Evolutionary conservation across 2,113 vertebrate species (phyloP), one percentile per base, ranked within the genome.

Genomic region (Nasalis larvatus): DNA sequence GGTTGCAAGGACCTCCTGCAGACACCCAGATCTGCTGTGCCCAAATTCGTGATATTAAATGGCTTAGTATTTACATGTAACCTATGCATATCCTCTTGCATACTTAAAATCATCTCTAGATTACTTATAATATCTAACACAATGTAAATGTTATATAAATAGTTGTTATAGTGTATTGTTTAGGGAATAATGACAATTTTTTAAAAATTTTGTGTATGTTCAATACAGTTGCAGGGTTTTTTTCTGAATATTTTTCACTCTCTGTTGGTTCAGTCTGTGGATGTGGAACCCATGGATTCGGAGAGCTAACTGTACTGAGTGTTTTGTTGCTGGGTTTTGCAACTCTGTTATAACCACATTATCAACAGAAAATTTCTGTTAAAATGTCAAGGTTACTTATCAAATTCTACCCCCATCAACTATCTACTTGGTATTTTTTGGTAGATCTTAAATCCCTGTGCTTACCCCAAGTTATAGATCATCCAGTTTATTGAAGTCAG

Each of bases 401-500:
- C n/a, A 80, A 66, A 86, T 94, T 91, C 63, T 35, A 80, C 14
- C 37, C n/a, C 25, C 66, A 73, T 14, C 40, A 89, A 27, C 25
- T 90, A 4, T 45, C 58, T 27, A 18, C 25, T 68, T 77, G 27
- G 27, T 94, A 56, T 84, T 77, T 97, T 63, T 95, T 56, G 73
- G 68, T 93, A 18, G 47, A 2, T 86, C 56, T 89, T 71, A 80
- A 93, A 85, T 95, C 27, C 30, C 35, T 92, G 35, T 91, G 25
- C 58, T 94, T 86, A 91, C 71, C 45, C 60, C 74, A 89, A 56
- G 63, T 94, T 30, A 66, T 58, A 54, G n/a, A 17, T 21, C 37
- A 78, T 89, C 77, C 60, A 66, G 45, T 92, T 91, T 95, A 32
- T 95, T 89, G 88, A 93, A 93, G 42, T 47, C 35, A 5, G 45